Evolutionary conservation across 2,888 invertebrate genomes (phyloP).

Genomic region (Macrostomum cliftonense): DNA sequence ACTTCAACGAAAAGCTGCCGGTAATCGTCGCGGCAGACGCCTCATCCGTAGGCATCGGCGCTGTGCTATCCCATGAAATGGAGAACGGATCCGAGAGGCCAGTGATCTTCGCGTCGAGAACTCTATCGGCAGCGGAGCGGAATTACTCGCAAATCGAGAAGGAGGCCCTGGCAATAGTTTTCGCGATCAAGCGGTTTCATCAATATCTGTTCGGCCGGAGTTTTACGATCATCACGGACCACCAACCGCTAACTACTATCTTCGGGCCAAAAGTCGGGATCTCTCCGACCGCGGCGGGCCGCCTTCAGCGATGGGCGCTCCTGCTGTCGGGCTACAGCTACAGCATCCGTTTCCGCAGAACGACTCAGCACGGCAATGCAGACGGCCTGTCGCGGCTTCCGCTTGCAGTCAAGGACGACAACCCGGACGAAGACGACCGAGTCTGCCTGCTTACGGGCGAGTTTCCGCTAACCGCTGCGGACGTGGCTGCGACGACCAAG

Average conservation of each 20-base stretch:
- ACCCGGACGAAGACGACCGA: neutral
- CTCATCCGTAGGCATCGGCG: constrained; percentile 9
- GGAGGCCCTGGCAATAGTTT: too few relatives aligned
- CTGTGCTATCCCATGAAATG: constrained; percentile 9
- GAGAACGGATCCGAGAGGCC: constrained; percentile 19
- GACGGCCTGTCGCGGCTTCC: constrained; percentile 9
- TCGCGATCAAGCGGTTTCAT: too few relatives aligned
- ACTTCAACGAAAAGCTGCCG: constrained; percentile 6
- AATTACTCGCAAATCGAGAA: too few relatives aligned
- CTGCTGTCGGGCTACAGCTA: constrained; percentile 7
- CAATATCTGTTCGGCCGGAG: neutral
- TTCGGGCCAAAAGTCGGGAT: constrained; percentile 1
- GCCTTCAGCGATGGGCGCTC: constrained; percentile 6
- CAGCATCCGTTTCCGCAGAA: constrained; percentile 5
- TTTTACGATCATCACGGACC: neutral
- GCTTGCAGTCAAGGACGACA: neutral
- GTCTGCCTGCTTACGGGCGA: neutral
- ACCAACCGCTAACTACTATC: constrained; percentile 4
- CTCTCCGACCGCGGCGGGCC: constrained; percentile 4
- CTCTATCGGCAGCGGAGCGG: constrained; percentile 1
- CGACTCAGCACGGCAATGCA: constrained; percentile 4
- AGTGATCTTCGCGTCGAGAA: constrained; percentile 29
- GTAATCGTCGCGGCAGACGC: constrained; percentile 6
- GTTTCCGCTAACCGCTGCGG: constrained; percentile 3
- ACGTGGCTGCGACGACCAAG: constrained; percentile 5